phyloP scores from a whole-genome alignment of 2,888 invertebrate species.

The Agriopis leucophaearia region DNA sequence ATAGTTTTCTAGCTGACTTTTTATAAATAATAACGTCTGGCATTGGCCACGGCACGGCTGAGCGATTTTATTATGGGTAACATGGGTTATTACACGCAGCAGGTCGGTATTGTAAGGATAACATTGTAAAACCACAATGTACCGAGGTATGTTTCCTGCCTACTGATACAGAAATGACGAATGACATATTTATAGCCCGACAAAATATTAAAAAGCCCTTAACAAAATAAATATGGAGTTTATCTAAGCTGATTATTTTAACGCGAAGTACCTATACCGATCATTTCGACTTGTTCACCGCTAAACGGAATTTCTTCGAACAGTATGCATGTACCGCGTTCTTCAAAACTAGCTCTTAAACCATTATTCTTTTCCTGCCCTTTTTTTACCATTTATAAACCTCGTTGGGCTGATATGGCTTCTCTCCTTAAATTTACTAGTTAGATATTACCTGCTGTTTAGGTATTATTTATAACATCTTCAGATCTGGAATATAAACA shows the following conservation, averaged over 20 bases:
- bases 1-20: slow-evolving; percentile 8
- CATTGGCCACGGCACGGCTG: slow-evolving; percentile 27
- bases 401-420: too few species aligned
- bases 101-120: slow-evolving; percentile 18
- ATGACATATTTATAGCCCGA: slow-evolving; percentile 5
- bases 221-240: not conserved
- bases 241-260: not conserved
- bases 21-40: slow-evolving; percentile 14
- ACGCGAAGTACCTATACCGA: too few species aligned
- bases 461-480: too few species aligned
- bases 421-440: too few species aligned
- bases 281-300: too few species aligned
- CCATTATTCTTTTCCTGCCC: too few species aligned
- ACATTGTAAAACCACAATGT: slow-evolving; percentile 20
- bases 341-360: too few species aligned
- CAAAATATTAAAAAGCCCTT: not conserved
- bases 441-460: too few species aligned
- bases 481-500: too few species aligned
- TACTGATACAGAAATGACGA: slow-evolving; percentile 6
- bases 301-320: too few species aligned
- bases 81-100: slow-evolving; percentile 18
- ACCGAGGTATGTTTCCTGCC: slow-evolving; percentile 11
- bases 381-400: too few species aligned
- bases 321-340: too few species aligned
- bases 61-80: slow-evolving; percentile 21